A percentile compares a stretch with the other conserved stretches of the same genome.
phyloP scores from a whole-genome alignment of 2,113 vertebrate species.

The Atractosteus spatula region DNA sequence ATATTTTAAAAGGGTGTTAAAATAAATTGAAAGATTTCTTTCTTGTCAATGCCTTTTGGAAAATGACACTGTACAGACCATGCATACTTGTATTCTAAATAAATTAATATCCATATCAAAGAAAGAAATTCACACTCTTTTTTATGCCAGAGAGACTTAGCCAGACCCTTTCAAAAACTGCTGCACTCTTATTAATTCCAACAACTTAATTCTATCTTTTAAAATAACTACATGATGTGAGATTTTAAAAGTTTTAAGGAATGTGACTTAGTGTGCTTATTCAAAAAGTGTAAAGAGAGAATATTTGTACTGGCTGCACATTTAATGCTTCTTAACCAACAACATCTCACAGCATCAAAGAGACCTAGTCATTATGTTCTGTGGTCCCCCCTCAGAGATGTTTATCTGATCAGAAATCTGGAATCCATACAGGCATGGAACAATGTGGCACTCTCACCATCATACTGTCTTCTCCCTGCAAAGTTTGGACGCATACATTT shows the following conservation, averaged over 20 bases:
- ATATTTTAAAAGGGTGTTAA: too few species aligned
- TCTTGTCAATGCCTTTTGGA: too few species aligned
- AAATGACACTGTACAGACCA: too few species aligned
- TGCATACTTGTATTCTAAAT: too few species aligned
- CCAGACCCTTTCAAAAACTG: conserved; percentile 12
- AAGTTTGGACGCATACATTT: conserved; percentile 53
- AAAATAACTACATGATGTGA: conserved; percentile 40
- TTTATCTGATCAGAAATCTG: conserved; percentile 73
- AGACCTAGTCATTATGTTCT: conserved; percentile 44
- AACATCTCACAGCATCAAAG: conserved; percentile 74
- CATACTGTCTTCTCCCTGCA: conserved; percentile 52
- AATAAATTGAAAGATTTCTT: too few species aligned
- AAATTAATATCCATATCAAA: too few species aligned
- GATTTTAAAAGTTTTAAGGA: conserved; percentile 42
- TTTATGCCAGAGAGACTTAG: not conserved
- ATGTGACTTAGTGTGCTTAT: conserved; percentile 40
- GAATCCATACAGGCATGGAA: conserved; percentile 64
- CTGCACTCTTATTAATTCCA: conserved; percentile 23
- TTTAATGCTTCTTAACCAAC: conserved; percentile 61
- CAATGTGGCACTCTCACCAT: conserved; percentile 60
- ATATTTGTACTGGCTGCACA: conserved; percentile 73
- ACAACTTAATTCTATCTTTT: conserved; percentile 20
- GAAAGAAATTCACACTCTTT: too few species aligned
- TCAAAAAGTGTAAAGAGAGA: conserved; percentile 57
- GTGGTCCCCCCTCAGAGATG: conserved; percentile 61